Percentiles rank a stretch among this genome's conserved stretches.
phyloP scores from a whole-genome alignment of 2,888 invertebrate species.

The Calephelis perditalis region DNA sequence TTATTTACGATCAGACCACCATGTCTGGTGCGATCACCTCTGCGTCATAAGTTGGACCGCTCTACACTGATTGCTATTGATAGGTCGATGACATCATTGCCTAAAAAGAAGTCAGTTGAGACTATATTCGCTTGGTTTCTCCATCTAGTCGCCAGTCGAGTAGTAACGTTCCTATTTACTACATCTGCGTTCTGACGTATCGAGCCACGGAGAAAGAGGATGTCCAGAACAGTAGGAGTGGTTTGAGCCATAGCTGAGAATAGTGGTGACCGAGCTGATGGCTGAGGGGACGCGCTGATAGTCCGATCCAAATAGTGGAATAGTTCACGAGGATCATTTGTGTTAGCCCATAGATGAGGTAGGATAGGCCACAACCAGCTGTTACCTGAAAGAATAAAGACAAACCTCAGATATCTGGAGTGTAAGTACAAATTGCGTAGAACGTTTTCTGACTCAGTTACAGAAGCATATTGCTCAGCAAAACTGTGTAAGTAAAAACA shows the following conservation, averaged over 20 bases:
- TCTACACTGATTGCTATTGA: constrained; percentile 76
- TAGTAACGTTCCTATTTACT: constrained; percentile 83
- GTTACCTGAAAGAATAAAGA: constrained; percentile 59
- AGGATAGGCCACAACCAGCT: constrained; percentile 81
- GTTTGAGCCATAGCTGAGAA: constrained; percentile 86
- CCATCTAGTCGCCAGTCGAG: constrained; percentile 83
- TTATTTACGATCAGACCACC: constrained; percentile 50
- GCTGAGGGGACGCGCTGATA: constrained; percentile 56
- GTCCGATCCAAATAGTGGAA: constrained; percentile 61
- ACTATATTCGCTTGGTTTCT: constrained; percentile 83
- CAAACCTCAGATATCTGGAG: background rate
- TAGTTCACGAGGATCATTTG: constrained; percentile 54
- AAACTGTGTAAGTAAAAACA: too few relatives aligned
- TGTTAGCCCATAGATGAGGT: constrained; percentile 82
- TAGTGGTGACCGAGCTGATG: constrained; percentile 64
- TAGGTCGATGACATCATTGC: constrained; percentile 83
- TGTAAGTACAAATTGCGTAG: too few relatives aligned
- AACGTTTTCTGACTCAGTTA: background rate
- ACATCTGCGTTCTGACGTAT: constrained; percentile 81
- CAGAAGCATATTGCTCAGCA: too few relatives aligned
- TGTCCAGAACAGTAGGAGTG: constrained; percentile 81
- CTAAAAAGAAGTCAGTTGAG: constrained; percentile 85
- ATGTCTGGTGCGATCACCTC: constrained; percentile 41
- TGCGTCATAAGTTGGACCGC: constrained; percentile 65
- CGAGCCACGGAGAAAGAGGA: constrained; percentile 79